Evolutionary conservation across 1,140 invertebrate species (phyloP), one percentile per base, ranked within the genome.

Genomic region (Brachionus asplanchnoidis): DNA sequence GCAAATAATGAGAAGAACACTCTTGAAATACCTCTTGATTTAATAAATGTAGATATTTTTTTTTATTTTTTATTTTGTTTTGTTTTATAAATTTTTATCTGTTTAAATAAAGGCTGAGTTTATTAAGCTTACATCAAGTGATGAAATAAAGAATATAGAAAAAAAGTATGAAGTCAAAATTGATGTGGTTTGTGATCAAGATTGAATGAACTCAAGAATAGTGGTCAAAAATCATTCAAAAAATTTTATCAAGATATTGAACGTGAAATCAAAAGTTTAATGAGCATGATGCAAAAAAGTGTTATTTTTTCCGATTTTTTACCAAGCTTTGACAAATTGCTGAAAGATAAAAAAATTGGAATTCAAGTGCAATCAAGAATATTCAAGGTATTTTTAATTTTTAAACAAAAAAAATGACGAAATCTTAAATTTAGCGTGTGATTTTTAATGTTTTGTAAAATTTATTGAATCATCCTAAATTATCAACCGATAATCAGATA

Each of bases 311-410:
- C 40, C 17, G 40, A 75, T 1, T 75, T 44, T 44, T 44, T 46
- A 9, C 70, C 70, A 20, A 14, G 40, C 7, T 46, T 75, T 17
- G 42, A 75, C n/a, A 75, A n/a, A 20, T 2, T 75, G 5, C 17
- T 75, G 14, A 46, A 75, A 40, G 17, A 75, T 20, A 36, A 12
- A n/a, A 70, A 70, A 9, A 8, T 20, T 42, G 17, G 7, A n/a
- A 44, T 75, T 2, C 14, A 23, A 26, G 17, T 75, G 4, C 36
- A 20, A 46, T 75, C 14, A 32, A 46, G 40, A 75, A 46, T 40
- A 75, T 75, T 75, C 40, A 75, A 46, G 23, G 70, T 75, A 75
- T 36, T 40, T 2, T 73, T 42, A 73, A 73, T 40, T 73, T 73
- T 73, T 26, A 9, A 1, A 65, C 8, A 17, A 17, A 6, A 23